Evolutionary conservation across 2,797 vertebrate genomes (phyloP).

Genomic region (Spinibarbus caldwelli): DNA sequence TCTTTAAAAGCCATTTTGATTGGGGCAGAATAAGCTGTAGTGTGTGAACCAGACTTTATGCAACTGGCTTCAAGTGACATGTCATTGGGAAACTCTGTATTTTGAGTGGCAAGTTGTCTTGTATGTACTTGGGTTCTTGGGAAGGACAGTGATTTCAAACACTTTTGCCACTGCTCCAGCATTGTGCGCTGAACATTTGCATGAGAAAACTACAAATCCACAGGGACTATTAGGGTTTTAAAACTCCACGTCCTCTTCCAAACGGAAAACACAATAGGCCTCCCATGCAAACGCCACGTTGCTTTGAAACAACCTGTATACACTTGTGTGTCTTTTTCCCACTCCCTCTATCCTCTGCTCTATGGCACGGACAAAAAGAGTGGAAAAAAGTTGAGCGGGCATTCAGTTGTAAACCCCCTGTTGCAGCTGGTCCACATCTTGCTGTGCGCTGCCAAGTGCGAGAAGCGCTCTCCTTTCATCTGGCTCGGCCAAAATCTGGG

Average conservation of each 20-base stretch:
- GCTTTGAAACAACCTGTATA: conserved; percentile 70
- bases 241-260: conserved; percentile 67
- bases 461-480: conserved; percentile 85
- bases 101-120: neutral
- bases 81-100: neutral
- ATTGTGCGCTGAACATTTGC: conserved; percentile 70
- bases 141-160: conserved; percentile 69
- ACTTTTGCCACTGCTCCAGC: conserved; percentile 68
- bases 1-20: neutral
- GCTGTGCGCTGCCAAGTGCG: conserved; percentile 83
- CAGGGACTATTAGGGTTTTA: conserved; percentile 67
- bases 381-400: conserved; percentile 63
- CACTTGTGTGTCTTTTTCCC: conserved; percentile 54
- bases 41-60: neutral
- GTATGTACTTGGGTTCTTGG: neutral
- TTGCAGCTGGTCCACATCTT: conserved; percentile 83
- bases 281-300: conserved; percentile 64
- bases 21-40: too few relatives aligned
- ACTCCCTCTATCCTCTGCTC: conserved; percentile 65
- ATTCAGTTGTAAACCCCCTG: conserved; percentile 78
- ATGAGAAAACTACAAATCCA: conserved; percentile 74
- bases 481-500: conserved; percentile 85
- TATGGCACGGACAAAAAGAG: conserved; percentile 69
- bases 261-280: conserved; percentile 65
- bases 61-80: neutral